Evolutionary conservation across 2,113 vertebrate genomes (phyloP).

Genomic region (Lycaon pictus): DNA sequence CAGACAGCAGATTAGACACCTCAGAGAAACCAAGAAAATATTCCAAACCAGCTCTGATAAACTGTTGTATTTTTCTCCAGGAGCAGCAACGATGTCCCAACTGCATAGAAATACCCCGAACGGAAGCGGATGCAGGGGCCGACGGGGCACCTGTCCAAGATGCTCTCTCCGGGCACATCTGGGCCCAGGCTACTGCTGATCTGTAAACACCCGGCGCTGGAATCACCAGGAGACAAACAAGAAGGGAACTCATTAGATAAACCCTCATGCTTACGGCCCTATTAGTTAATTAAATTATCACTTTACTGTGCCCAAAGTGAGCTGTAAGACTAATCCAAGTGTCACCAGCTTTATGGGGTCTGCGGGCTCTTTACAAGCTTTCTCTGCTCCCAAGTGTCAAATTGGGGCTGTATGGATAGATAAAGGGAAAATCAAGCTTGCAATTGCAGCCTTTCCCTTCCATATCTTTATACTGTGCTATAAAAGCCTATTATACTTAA

Average conservation of each 20-base stretch:
- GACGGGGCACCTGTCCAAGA: background rate
- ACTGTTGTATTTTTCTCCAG: background rate
- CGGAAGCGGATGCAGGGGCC: background rate
- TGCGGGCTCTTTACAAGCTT: constrained; percentile 82
- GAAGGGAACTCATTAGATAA: constrained; percentile 75
- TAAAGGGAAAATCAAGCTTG: constrained; percentile 84
- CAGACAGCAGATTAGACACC: background rate
- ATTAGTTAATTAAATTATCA: constrained; percentile 85
- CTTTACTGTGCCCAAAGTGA: constrained; percentile 82
- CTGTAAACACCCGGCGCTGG: background rate
- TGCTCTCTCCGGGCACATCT: background rate
- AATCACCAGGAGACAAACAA: constrained; percentile 21
- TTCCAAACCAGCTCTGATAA: background rate
- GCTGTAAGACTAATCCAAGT: constrained; percentile 83
- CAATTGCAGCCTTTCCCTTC: constrained; percentile 80
- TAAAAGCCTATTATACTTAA: constrained; percentile 87
- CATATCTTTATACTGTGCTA: constrained; percentile 89
- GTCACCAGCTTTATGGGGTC: constrained; percentile 81
- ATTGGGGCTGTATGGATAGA: constrained; percentile 86
- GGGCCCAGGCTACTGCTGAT: accelerated
- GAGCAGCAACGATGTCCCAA: background rate
- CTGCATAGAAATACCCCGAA: background rate
- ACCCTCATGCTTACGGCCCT: constrained; percentile 74
- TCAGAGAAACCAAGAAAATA: background rate
- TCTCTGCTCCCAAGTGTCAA: constrained; percentile 83